Evolutionary conservation across 2,113 vertebrate species (phyloP), one percentile per base, ranked within the genome.

Genomic region (Tamias sibiricus): DNA sequence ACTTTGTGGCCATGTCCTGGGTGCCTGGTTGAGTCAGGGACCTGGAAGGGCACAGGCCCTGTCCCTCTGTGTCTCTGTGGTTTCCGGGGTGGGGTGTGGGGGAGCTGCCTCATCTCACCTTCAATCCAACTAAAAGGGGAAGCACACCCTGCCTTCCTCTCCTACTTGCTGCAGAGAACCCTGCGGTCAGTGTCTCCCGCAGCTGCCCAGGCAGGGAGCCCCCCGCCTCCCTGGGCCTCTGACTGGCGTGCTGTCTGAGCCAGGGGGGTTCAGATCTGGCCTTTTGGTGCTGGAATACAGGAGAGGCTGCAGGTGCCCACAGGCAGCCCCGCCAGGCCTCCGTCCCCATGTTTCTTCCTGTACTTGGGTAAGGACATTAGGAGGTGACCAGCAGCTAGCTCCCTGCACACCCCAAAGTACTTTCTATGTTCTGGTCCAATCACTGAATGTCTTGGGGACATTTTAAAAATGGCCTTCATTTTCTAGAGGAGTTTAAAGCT

Each of bases 381-480:
- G 11, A 28, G 11, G 11, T 79, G 37, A 80, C 28, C 12, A 3
- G 17, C 52, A 2, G 9, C 30, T 6, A 32, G n/a, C 1, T 69
- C 42, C 16, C 28, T 0, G 1, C 26, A 22, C 8, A 1, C 14
- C 24, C 3, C 7, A n/a, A n/a, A 20, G 10, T 2, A 16, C 2
- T 17, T 0, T 42, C 3, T 54, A n/a, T n/a, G n/a, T 47, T 6
- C 35, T 19, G 12, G 37, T 52, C 24, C 28, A 3, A 19, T 71
- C 17, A 0, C 14, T 30, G 37, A 32, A 28, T 22, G 17, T 17
- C 49, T 37, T 20, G 2, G 14, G 7, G 6, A 3, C 6, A 12
- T 26, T 88, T 92, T 8, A 17, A 7, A 40, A 3, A 20, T 4
- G 2, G 2, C 26, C 81, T 66, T 42, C 2, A 10, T n/a, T 49